Conservation (phyloP, 2,888 invertebrate genomes). For the Synergus japonicus region DNA sequence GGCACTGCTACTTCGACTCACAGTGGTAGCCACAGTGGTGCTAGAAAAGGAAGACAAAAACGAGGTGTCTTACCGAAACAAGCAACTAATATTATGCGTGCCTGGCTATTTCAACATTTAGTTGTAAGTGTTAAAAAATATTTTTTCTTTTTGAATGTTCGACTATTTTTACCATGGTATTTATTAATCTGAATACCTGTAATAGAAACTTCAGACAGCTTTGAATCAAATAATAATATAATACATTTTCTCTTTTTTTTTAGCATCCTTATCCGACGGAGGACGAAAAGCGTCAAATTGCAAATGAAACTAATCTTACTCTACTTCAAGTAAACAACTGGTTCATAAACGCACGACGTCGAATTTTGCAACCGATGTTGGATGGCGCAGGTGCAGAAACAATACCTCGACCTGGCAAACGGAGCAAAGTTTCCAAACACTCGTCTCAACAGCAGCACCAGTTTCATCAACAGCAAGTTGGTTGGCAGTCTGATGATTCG, state of each 20-base stretch:
- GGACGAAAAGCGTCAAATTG: slow-evolving; percentile 94
- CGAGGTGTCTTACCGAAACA: slow-evolving; percentile 96
- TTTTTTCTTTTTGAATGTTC: too few relatives aligned
- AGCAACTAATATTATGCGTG: slow-evolving; percentile 96
- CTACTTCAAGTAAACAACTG: slow-evolving; percentile 94
- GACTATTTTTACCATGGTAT: too few relatives aligned
- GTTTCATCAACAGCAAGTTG: slow-evolving; percentile 60
- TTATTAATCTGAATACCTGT: too few relatives aligned
- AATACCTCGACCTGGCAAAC: slow-evolving; percentile 71
- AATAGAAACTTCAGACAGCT: too few relatives aligned
- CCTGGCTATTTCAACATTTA: slow-evolving; percentile 97
- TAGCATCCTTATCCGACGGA: slow-evolving; percentile 98
- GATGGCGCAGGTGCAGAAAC: slow-evolving; percentile 82
- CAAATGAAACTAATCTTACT: slow-evolving; percentile 92
- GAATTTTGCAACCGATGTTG: slow-evolving; percentile 95
- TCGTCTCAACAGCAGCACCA: slow-evolving; percentile 60
- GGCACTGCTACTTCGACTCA: slow-evolving; percentile 79
- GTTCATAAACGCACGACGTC: slow-evolving; percentile 95
- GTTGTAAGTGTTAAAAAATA: slow-evolving; percentile 83
- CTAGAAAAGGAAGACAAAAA: slow-evolving; percentile 84
- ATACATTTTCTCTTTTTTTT: slow-evolving; percentile 52
- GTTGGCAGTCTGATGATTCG: slow-evolving; percentile 75
- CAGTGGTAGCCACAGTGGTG: slow-evolving; percentile 78
- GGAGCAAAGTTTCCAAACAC: slow-evolving; percentile 77
- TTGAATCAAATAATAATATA: neutral